Evolutionary conservation across 2,113 vertebrate species (phyloP).

Genomic region (Solea solea): DNA sequence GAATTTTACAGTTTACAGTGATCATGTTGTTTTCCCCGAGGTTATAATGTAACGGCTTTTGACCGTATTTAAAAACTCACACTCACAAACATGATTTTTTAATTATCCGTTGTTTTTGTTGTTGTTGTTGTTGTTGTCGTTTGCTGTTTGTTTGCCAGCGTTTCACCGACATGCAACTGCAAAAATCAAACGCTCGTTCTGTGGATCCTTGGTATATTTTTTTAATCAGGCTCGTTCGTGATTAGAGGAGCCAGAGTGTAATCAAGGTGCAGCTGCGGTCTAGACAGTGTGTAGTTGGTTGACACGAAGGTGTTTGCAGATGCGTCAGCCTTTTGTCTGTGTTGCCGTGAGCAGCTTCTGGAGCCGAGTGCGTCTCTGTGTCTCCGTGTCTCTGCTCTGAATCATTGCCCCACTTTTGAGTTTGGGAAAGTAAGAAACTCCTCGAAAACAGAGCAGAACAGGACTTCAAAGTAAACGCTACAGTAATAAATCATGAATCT

Average conservation of each 20-base stretch:
- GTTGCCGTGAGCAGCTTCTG: neutral
- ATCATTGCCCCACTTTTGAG: constrained; percentile 6
- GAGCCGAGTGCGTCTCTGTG: neutral
- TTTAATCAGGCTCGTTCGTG: neutral
- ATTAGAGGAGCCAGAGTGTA: constrained; percentile 16
- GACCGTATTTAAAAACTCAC: no score
- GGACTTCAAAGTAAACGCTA: neutral
- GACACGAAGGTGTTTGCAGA: constrained; percentile 8
- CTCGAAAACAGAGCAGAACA: neutral
- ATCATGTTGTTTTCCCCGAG: no score
- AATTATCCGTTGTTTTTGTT: no score
- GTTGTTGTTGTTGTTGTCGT: no score
- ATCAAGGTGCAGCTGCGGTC: constrained; percentile 14
- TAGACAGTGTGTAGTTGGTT: neutral
- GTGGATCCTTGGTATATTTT: neutral
- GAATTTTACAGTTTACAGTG: no score
- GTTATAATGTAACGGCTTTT: no score
- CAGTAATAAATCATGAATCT: neutral
- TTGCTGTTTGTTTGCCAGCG: no score
- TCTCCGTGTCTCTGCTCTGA: neutral
- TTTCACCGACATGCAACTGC: no score
- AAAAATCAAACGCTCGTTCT: neutral
- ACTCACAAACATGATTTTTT: no score
- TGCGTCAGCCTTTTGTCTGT: constrained; percentile 2
- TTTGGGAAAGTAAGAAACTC: neutral